These are phyloP conservation scores for Megaceryle torquata DNA, from an alignment of 2,113 vertebrate species.

Conservation along the genomic window DNA sequence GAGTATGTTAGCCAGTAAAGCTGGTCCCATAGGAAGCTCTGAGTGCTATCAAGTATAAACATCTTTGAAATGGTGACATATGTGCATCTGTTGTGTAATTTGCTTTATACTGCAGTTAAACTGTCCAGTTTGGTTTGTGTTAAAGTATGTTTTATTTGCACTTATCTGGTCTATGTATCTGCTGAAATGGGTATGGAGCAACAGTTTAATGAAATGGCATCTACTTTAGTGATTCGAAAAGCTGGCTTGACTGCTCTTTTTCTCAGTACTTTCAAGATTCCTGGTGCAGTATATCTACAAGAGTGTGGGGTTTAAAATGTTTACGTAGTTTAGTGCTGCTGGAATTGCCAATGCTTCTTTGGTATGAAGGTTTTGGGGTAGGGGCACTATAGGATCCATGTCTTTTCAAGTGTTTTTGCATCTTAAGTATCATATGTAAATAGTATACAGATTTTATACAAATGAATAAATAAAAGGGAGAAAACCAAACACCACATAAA, in stretches of 20 bases:
- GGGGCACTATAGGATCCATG: background rate
- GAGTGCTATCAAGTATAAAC: background rate
- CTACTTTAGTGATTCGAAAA: background rate
- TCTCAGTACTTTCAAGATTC: background rate
- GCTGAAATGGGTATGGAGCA: background rate
- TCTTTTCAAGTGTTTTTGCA: background rate
- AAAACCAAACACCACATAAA: background rate
- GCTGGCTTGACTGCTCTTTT: background rate
- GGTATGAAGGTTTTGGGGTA: background rate
- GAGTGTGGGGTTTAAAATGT: background rate
- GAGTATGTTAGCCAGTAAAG: background rate
- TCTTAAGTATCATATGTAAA: background rate
- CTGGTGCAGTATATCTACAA: background rate
- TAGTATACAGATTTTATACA: background rate
- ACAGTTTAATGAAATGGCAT: background rate
- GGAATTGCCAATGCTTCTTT: background rate
- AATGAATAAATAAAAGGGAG: background rate
- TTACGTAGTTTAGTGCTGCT: background rate
- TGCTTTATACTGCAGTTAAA: background rate
- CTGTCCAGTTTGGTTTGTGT: background rate
- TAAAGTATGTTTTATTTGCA: background rate
- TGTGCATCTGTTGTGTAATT: background rate
- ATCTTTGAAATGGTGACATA: background rate
- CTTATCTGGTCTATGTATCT: background rate
- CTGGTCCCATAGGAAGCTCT: background rate